Percentiles rank a stretch among this genome's conserved stretches.
Conservation (phyloP, 2,113 vertebrate species). For the Numenius arquata region DNA sequence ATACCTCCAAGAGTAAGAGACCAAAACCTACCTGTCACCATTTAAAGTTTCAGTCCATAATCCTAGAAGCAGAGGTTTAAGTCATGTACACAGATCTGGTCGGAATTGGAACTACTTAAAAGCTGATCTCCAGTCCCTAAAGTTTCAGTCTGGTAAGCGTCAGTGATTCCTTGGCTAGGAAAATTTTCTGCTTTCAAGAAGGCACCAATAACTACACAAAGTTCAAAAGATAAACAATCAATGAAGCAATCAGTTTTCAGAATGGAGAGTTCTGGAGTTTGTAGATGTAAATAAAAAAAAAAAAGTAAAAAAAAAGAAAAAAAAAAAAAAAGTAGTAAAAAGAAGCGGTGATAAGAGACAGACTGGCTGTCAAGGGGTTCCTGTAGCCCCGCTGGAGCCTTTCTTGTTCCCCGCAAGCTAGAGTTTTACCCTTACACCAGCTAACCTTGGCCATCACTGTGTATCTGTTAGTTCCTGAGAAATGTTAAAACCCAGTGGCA, state of each 20-base stretch:
- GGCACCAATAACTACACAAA: neutral
- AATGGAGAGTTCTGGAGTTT: neutral
- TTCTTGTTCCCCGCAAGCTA: neutral
- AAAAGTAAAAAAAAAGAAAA: too few species aligned
- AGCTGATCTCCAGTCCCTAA: neutral
- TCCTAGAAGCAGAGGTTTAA: neutral
- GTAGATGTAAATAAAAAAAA: neutral
- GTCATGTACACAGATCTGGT: neutral
- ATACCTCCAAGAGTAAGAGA: neutral
- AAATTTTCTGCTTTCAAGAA: neutral
- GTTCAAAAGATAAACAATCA: neutral
- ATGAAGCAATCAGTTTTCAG: neutral
- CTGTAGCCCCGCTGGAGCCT: neutral
- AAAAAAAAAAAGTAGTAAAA: neutral
- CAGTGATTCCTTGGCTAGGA: neutral
- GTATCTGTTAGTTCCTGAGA: neutral
- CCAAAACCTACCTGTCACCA: neutral
- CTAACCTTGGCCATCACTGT: neutral
- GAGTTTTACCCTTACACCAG: constrained; percentile 1
- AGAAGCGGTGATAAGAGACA: neutral
- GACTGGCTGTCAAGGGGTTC: constrained; percentile 1
- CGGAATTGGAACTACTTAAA: neutral
- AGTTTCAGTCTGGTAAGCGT: neutral
- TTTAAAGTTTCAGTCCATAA: neutral
- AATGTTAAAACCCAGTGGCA: neutral